Conservation (phyloP, 2,888 invertebrate species). For the Subacronicta megacephala region DNA sequence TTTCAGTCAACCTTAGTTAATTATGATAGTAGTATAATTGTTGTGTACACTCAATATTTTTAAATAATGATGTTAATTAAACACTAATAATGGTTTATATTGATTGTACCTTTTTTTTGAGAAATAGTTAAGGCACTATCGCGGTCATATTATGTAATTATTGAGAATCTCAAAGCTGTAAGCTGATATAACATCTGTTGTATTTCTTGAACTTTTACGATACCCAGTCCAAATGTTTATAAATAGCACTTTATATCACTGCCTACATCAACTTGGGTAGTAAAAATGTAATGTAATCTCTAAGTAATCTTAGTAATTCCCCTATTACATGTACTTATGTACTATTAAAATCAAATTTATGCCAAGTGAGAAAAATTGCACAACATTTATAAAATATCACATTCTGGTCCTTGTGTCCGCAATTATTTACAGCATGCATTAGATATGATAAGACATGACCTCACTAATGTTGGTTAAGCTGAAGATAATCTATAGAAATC, state of each 20-base stretch:
- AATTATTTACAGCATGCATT: conserved; percentile 6
- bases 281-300: conserved; percentile 29
- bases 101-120: background rate
- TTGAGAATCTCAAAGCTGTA: conserved; percentile 18
- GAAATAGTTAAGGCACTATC: background rate
- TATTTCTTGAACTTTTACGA: conserved; percentile 19
- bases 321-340: conserved; percentile 15
- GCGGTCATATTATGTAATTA: conserved; percentile 8
- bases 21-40: background rate
- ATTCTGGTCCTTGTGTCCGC: conserved; percentile 37
- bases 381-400: conserved; percentile 21
- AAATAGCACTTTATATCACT: conserved; percentile 18
- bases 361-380: conserved; percentile 45
- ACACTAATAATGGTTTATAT: no score
- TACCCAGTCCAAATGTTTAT: conserved; percentile 1
- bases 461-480: background rate
- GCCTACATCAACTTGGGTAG: conserved; percentile 25
- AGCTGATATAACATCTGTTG: conserved; percentile 7
- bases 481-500: background rate
- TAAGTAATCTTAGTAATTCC: conserved; percentile 25
- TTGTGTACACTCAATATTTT: background rate
- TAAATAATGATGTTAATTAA: no score
- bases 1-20: background rate
- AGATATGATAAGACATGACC: background rate
- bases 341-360: conserved; percentile 52